A percentile compares a stretch with the other conserved stretches of the same genome.
Conservation (phyloP, 2,888 invertebrate species). For the Trisateles emortualis region DNA sequence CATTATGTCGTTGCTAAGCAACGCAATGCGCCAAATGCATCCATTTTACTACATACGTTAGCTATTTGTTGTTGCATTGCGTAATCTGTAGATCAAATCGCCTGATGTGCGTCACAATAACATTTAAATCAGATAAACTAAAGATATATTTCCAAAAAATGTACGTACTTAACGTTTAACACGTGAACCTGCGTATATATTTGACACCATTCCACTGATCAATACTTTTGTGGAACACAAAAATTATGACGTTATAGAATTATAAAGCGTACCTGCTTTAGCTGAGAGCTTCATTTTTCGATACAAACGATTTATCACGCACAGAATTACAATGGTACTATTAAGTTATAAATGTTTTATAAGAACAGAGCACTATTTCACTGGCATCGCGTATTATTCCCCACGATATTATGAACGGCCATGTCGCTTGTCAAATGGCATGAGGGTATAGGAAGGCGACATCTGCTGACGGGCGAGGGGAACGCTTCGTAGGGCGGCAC, state of each 20-base stretch:
- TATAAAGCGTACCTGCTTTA: slow-evolving; percentile 41
- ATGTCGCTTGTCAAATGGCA: slow-evolving; percentile 52
- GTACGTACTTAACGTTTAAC: not conserved
- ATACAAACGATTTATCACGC: slow-evolving; percentile 25
- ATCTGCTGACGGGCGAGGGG: slow-evolving; percentile 61
- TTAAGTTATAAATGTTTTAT: slow-evolving; percentile 7
- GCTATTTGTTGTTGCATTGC: slow-evolving; percentile 46
- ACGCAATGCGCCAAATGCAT: slow-evolving; percentile 77
- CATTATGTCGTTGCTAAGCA: slow-evolving; percentile 70
- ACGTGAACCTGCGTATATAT: slow-evolving; percentile 25
- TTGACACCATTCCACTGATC: slow-evolving; percentile 59
- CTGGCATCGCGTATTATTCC: slow-evolving; percentile 57
- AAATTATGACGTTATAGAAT: slow-evolving; percentile 23
- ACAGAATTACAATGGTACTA: slow-evolving; percentile 23
- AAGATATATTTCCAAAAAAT: not conserved
- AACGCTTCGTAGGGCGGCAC: slow-evolving; percentile 43
- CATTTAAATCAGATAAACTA: not conserved
- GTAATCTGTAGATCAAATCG: slow-evolving; percentile 29
- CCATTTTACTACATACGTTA: slow-evolving; percentile 54
- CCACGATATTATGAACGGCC: slow-evolving; percentile 47
- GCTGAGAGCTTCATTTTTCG: slow-evolving; percentile 34
- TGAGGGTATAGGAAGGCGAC: slow-evolving; percentile 55
- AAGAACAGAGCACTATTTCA: slow-evolving; percentile 46
- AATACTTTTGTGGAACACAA: slow-evolving; percentile 55
- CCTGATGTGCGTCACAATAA: slow-evolving; percentile 2